Evolutionary conservation across 2,888 invertebrate genomes (phyloP), one percentile per base, ranked within the genome.

Genomic region (Eupithecia subfuscata): DNA sequence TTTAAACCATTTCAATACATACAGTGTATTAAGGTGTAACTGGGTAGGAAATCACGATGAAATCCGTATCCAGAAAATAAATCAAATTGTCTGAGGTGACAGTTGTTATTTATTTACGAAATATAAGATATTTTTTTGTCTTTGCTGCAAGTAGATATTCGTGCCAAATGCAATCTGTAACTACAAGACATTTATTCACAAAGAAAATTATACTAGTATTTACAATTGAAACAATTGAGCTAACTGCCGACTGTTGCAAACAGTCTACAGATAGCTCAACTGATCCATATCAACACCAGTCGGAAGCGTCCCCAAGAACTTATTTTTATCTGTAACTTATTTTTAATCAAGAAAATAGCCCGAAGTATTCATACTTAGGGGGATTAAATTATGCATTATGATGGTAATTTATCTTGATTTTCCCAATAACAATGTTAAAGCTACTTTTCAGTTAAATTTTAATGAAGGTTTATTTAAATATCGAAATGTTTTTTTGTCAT

Each of bases 401-500:
- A 18, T 48, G 16, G 16, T 45, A 45, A 7, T 18, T 43, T 45
- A 5, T 45, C 45, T 45, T 45, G 18, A n/a, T 48, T 48, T 48
- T 48, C n/a, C n/a, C n/a, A 48, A 18, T n/a, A 48, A 18, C n/a
- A 48, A 2, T 8, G n/a, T 52, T 52, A 56, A 22, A n/a, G 52
- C 4, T n/a, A 52, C 2, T 22, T 22, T n/a, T 56, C 0, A 22
- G 52, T 22, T 11, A 56, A n/a, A 56, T 22, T 22, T 52, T 11
- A 56, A 8, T 9, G 5, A 56, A 11, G 0, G 4, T 22, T 25
- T 14, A 60, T 68, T 88, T 81, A 90, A 43, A 85, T 85, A 82
- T 93, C 94, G 69, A 92, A 93, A 85, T 96, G 96, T 82, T 95
- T 95, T 84, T 93, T 94, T 34, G 95, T 92, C 80, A 95, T 88